Base-by-base conservation (phyloP, 2,113 vertebrate genomes). In the Euleptes europaea region DNA sequence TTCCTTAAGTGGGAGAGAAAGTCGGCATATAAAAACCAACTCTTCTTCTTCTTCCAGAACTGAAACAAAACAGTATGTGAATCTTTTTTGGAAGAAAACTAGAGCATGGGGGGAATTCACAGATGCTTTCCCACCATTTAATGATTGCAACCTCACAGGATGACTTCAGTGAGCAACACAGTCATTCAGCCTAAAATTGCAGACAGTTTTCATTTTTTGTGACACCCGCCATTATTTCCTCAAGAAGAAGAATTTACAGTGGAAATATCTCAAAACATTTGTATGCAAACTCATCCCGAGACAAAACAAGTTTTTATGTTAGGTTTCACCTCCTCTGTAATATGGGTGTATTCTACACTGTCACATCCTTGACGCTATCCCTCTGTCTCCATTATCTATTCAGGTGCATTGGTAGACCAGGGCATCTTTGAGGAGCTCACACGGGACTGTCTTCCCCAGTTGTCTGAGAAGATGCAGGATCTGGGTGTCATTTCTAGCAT, bases 371-470 rank as follows among this genome's bases (percentile, higher is more conserved):
- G 69, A 14, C 38, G 14, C 31, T 60, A 17, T 23, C 77, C 19
- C 84, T 65, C 13, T 35, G 47, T 91, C 23, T 84, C 42, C 38
- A 10, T 72, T 72, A 10, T 54, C 74, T 82, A 81, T 42, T 11
- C 79, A 99, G 98, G 98, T 47, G 99, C 98, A 8, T 89, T 99
- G 89, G 98, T 99, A 90, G 99, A 99, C 89, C 98, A 99, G 93
- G 98, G 98, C 4, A 99, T 99, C 92, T 99, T 99, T 67, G 98
- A 99, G 89, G 99, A 99, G 44, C 96, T 99, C 85, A 99, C 98
- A 0, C 95, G 96, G 31, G 97, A 97, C 31, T 97, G 96, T 90
- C 96, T 99, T 80, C 98, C 99, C 0, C 95, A 96, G 80, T 97
- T 99, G 5, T 97, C 98, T 1, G 98, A 98, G 88, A 98, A 98